Percentiles rank a stretch among this genome's conserved stretches.
phyloP scores from a whole-genome alignment of 2,797 vertebrate genomes.

The Typhlichthys subterraneus region DNA sequence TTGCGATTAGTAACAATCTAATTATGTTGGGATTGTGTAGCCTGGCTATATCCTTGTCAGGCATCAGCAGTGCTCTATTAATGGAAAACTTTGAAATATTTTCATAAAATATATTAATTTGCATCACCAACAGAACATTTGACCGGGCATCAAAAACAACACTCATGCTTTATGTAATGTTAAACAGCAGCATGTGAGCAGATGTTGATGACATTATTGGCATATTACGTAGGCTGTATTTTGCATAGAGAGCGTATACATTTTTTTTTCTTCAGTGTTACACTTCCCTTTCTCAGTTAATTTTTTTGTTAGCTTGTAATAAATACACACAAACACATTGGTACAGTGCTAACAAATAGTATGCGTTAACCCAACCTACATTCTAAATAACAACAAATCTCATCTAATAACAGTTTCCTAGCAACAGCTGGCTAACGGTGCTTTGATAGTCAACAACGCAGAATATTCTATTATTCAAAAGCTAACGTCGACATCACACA shows the following conservation, averaged over 20 bases:
- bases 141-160: background rate
- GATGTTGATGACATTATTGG: slow-evolving; percentile 15
- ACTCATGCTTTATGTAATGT: slow-evolving; percentile 49
- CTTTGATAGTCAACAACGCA: too few relatives aligned
- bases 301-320: background rate
- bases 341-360: too few relatives aligned
- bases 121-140: background rate
- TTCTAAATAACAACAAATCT: too few relatives aligned
- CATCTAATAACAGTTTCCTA: too few relatives aligned
- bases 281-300: background rate
- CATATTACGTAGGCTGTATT: background rate
- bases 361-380: too few relatives aligned
- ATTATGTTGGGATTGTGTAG: background rate
- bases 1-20: background rate
- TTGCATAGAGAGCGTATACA: slow-evolving; percentile 13
- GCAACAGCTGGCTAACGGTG: too few relatives aligned
- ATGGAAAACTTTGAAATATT: background rate
- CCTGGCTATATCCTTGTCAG: background rate
- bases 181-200: slow-evolving; percentile 22
- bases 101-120: background rate
- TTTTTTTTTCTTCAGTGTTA: slow-evolving; percentile 9
- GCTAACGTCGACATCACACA: too few relatives aligned
- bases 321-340: too few relatives aligned
- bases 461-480: too few relatives aligned
- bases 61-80: background rate